phyloP scores from a whole-genome alignment of 2,888 invertebrate species.

The Cephonodes hylas region DNA sequence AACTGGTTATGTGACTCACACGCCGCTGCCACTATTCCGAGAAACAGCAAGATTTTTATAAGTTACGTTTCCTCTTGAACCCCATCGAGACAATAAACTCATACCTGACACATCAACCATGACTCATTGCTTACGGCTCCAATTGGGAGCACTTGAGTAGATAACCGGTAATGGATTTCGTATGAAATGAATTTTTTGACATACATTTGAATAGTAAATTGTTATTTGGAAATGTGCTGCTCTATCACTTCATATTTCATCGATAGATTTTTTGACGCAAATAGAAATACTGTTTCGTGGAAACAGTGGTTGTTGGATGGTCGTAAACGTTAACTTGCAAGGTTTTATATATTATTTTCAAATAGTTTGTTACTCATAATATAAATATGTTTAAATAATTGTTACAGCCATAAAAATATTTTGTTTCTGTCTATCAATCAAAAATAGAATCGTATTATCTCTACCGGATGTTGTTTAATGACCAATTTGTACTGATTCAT shows the following conservation, averaged over 20 bases:
- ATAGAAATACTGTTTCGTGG: background rate
- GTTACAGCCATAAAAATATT: no score
- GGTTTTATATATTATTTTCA: background rate
- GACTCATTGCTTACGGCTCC: background rate
- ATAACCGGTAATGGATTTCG: background rate
- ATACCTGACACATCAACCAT: constrained; percentile 11
- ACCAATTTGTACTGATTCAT: constrained; percentile 39
- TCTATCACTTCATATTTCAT: background rate
- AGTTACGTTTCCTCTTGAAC: constrained; percentile 56
- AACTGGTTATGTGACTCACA: constrained; percentile 43
- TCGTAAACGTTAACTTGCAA: background rate
- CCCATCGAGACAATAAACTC: constrained; percentile 30
- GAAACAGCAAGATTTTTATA: constrained; percentile 53
- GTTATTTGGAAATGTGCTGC: background rate
- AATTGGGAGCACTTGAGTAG: constrained; percentile 9
- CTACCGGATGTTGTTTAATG: constrained; percentile 25
- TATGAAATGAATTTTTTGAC: background rate
- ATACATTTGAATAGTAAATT: background rate
- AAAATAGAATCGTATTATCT: background rate
- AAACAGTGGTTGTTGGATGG: background rate
- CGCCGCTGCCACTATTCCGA: constrained; percentile 45
- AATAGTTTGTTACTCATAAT: background rate
- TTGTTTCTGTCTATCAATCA: background rate
- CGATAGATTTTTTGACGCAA: background rate
- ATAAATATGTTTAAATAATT: no score